These are phyloP conservation scores for Meloidogyne floridensis DNA, from an alignment of 1,140 invertebrate genomes.

Conservation along the genomic window DNA sequence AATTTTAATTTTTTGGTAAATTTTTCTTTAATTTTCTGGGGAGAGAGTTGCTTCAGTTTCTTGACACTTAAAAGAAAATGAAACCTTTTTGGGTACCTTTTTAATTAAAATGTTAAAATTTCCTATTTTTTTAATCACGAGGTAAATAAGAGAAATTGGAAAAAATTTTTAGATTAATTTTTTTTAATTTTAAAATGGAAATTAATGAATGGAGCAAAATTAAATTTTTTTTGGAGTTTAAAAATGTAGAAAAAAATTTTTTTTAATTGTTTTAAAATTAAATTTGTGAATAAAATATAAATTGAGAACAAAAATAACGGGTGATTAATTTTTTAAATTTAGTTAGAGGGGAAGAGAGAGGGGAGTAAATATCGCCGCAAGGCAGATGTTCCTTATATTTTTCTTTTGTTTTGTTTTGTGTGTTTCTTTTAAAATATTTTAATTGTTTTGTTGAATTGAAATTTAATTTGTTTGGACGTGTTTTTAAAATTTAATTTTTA, in stretches of 20 bases:
- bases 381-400: slow-evolving; percentile 1
- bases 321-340: neutral
- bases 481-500: neutral
- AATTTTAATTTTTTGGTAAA: no score
- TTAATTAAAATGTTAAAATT: no score
- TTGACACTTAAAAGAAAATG: no score
- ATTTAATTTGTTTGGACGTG: neutral
- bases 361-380: slow-evolving; percentile 4
- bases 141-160: neutral
- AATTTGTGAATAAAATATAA: neutral
- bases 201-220: neutral
- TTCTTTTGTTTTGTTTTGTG: neutral
- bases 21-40: no score
- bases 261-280: slow-evolving; percentile 1
- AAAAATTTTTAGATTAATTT: neutral
- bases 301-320: slow-evolving; percentile 1
- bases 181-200: neutral
- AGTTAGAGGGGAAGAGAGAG: neutral
- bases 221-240: neutral
- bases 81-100: no score
- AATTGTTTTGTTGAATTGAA: neutral
- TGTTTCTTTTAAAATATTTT: neutral
- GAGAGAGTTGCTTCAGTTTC: no score
- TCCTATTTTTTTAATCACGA: neutral
- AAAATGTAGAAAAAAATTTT: neutral